Evolutionary conservation across 2,113 vertebrate genomes (phyloP).

Genomic region (Gasterosteus aculeatus): DNA sequence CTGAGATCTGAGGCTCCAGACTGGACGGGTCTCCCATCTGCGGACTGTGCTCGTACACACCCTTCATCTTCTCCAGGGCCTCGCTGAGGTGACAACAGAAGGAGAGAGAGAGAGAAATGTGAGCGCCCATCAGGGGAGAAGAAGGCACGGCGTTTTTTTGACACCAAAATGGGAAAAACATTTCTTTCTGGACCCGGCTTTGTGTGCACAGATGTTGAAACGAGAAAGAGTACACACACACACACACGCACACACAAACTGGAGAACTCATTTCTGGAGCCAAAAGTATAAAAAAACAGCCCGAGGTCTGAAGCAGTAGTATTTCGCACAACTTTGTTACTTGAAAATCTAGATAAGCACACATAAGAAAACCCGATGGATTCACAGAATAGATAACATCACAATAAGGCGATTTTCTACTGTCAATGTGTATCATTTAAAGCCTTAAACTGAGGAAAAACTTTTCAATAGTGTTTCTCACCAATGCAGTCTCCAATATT

Average conservation of each 20-base stretch:
- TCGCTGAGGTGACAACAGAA: conserved; percentile 75
- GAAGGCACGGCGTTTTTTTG: too few relatives aligned
- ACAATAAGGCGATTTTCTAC: neutral
- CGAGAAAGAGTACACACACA: neutral
- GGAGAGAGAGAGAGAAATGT: neutral
- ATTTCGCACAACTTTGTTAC: neutral
- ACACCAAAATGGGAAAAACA: neutral
- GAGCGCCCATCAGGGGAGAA: conserved; percentile 10
- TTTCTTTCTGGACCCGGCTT: neutral
- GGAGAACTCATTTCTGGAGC: neutral
- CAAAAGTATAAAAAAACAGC: neutral
- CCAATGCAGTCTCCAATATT: neutral
- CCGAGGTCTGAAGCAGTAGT: neutral
- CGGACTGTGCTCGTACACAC: conserved; percentile 93
- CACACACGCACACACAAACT: too few relatives aligned
- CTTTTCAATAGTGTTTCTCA: too few relatives aligned
- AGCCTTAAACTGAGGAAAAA: neutral
- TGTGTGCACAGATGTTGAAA: neutral
- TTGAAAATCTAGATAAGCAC: too few relatives aligned
- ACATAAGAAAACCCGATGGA: too few relatives aligned
- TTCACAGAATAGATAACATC: neutral
- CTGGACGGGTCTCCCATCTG: conserved; percentile 93
- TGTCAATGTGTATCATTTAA: neutral
- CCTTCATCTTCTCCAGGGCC: conserved; percentile 96
- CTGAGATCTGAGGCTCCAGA: conserved; percentile 91